These are phyloP conservation scores for Astur gentilis DNA, from an alignment of 2,113 vertebrate genomes.

Conservation along the genomic window DNA sequence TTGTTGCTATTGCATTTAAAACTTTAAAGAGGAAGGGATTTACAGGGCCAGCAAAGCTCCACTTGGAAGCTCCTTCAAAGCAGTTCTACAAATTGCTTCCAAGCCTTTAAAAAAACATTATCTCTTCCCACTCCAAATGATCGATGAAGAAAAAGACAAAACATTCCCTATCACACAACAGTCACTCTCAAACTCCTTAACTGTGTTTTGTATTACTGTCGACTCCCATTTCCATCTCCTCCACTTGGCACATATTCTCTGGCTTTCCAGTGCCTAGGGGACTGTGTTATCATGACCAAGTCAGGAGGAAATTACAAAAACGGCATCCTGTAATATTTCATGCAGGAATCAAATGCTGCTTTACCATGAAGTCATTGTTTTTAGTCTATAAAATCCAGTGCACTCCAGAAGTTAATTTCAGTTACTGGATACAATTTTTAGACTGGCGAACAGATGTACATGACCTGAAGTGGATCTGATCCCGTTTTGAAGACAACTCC, in stretches of 20 bases:
- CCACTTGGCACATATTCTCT: background rate
- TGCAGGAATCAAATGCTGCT: background rate
- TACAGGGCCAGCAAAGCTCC: background rate
- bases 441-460: background rate
- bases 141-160: background rate
- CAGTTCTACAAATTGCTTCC: background rate
- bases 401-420: background rate
- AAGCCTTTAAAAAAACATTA: background rate
- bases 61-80: background rate
- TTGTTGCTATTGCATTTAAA: background rate
- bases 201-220: background rate
- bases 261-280: background rate
- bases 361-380: background rate
- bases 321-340: conserved; percentile 7
- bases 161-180: background rate
- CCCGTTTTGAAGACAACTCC: background rate
- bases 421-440: background rate
- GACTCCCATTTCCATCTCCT: background rate
- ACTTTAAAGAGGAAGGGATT: background rate
- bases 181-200: background rate
- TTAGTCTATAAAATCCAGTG: background rate
- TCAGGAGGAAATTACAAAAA: background rate
- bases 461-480: background rate
- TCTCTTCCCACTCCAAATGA: background rate
- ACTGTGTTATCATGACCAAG: background rate